These are phyloP conservation scores for Smutsia temminckii DNA, from an alignment of 2,797 vertebrate species.

Conservation along the genomic window DNA sequence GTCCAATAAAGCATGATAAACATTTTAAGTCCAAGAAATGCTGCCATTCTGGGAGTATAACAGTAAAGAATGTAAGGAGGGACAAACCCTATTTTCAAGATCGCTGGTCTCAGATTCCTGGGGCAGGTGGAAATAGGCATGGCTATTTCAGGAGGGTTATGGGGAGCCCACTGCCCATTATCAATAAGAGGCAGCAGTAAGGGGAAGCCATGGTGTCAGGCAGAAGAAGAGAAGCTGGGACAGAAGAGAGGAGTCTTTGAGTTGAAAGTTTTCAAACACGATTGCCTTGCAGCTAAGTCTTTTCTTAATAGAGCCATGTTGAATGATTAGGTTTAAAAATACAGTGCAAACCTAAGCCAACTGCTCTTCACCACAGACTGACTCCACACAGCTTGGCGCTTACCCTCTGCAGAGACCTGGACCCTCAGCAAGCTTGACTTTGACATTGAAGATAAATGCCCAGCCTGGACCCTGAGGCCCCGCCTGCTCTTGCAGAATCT, in stretches of 20 bases:
- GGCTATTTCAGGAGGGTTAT: neutral
- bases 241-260: neutral
- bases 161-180: neutral
- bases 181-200: neutral
- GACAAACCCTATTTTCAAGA: conserved; percentile 2
- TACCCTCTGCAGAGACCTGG: neutral
- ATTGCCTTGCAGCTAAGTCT: neutral
- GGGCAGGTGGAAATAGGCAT: neutral
- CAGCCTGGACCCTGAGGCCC: neutral
- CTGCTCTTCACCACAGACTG: neutral
- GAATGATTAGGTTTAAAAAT: conserved; percentile 38
- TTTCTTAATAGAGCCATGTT: neutral
- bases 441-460: neutral
- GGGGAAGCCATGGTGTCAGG: neutral
- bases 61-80: neutral
- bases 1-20: conserved; percentile 1
- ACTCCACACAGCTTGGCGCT: neutral
- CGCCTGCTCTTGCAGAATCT: neutral
- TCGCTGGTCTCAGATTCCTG: neutral
- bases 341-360: conserved; percentile 5
- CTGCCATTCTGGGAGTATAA: neutral
- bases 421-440: neutral
- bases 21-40: neutral
- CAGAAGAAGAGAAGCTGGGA: neutral
- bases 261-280: neutral